phyloP scores from a whole-genome alignment of 2,797 vertebrate genomes.

The Sebastes minor region DNA sequence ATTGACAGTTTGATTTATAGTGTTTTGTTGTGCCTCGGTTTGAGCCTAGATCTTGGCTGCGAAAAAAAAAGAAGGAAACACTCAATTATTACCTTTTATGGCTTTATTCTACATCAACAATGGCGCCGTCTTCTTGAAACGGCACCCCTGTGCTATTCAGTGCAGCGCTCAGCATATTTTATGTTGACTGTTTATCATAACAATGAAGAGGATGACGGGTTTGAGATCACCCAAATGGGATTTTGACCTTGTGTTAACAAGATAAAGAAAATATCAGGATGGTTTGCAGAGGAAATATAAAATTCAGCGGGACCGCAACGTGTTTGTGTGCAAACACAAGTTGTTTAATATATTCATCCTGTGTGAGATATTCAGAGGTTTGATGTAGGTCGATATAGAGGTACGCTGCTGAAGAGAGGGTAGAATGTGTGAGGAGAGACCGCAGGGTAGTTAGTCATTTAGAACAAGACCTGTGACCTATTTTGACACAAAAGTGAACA shows the following conservation, averaged over 20 bases:
- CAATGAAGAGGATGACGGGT: conserved; percentile 27
- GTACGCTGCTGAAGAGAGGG: background rate
- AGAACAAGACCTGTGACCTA: conserved; percentile 10
- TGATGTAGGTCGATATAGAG: background rate
- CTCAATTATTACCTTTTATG: conserved; percentile 30
- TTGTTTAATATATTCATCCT: background rate
- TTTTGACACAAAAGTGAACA: conserved; percentile 2
- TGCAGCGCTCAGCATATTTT: conserved; percentile 29
- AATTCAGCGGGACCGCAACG: background rate
- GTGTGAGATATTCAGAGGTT: background rate
- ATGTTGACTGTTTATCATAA: conserved; percentile 39
- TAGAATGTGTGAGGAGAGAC: background rate
- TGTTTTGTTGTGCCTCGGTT: conserved; percentile 34
- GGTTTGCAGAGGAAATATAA: background rate
- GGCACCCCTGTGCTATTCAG: conserved; percentile 3
- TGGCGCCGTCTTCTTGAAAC: conserved; percentile 22
- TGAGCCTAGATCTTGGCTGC: conserved; percentile 11
- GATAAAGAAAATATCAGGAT: background rate
- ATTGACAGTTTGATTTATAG: conserved; percentile 77
- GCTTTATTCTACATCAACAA: conserved; percentile 46
- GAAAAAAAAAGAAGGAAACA: conserved; percentile 27
- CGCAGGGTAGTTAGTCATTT: background rate
- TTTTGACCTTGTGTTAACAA: conserved; percentile 14
- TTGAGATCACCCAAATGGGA: conserved; percentile 15
- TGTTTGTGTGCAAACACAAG: background rate